Conservation (phyloP, 53 echinoderm and acorn worm species). For the Hippasteria phrygiana region DNA sequence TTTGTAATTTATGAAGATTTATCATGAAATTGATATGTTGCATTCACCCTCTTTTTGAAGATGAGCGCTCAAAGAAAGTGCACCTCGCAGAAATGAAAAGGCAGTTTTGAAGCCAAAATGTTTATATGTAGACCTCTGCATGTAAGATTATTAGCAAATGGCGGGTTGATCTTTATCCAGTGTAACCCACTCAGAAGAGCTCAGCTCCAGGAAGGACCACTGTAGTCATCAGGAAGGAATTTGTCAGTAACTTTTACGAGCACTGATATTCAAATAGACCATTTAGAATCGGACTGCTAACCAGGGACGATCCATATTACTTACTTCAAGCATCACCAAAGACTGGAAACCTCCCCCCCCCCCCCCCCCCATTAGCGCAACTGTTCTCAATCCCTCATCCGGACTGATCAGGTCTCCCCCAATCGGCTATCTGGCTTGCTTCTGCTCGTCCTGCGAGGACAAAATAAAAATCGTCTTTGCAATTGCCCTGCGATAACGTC, state of each 20-base stretch:
- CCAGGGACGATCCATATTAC: constrained; percentile 38
- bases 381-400: constrained; percentile 32
- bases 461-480: background rate
- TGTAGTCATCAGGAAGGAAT: background rate
- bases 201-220: too few species aligned
- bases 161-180: too few species aligned
- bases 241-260: constrained; percentile 30
- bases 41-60: too few species aligned
- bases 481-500: constrained; percentile 44
- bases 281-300: background rate
- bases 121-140: too few species aligned
- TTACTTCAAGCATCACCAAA: constrained; percentile 3
- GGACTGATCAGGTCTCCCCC: background rate
- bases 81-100: too few species aligned
- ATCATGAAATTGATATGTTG: too few species aligned
- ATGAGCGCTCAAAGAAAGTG: too few species aligned
- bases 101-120: too few species aligned
- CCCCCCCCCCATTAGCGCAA: constrained; percentile 44
- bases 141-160: too few species aligned
- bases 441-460: background rate
- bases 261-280: constrained; percentile 13
- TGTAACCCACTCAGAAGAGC: too few species aligned
- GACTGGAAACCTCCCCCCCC: background rate
- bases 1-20: too few species aligned
- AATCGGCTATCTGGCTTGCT: background rate